Conservation (phyloP, 2,888 invertebrate genomes). For the Scaptodrosophila latifasciaeformis region DNA sequence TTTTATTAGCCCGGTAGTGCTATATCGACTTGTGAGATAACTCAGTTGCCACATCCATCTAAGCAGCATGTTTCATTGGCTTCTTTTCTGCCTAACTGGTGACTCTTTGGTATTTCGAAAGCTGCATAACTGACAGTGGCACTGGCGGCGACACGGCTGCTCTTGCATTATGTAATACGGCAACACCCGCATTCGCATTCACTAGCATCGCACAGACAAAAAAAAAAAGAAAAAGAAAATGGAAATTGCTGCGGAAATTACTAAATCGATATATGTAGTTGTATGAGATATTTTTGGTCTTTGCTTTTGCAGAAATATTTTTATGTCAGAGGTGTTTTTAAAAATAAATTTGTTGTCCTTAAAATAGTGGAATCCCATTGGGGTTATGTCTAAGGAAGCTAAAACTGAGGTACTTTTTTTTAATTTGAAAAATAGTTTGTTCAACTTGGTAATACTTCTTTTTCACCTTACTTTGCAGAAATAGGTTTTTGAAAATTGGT, state of each 20-base stretch:
- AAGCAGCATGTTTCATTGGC: conserved; percentile 29
- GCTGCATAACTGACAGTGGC: neutral
- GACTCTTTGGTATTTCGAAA: neutral
- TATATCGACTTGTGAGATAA: conserved; percentile 31
- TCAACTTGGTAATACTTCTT: too few relatives aligned
- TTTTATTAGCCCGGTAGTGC: conserved; percentile 15
- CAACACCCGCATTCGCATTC: too few relatives aligned
- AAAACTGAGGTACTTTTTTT: too few relatives aligned
- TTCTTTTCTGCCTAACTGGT: conserved; percentile 6
- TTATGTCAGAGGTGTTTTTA: too few relatives aligned
- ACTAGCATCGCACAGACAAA: too few relatives aligned
- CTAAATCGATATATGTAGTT: conserved; percentile 45
- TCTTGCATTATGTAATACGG: neutral
- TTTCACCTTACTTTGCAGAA: too few relatives aligned
- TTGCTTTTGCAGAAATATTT: too few relatives aligned
- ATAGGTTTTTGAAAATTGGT: too few relatives aligned
- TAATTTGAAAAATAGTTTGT: too few relatives aligned
- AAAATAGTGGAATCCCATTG: too few relatives aligned
- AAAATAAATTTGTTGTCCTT: too few relatives aligned
- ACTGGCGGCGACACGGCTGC: neutral
- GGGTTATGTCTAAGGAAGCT: too few relatives aligned
- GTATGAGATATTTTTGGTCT: conserved; percentile 29
- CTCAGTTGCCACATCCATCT: conserved; percentile 37
- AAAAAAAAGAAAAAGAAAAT: conserved; percentile 9
- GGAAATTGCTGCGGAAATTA: conserved; percentile 45